These are phyloP conservation scores for Dendrophyllia cribrosa DNA, from an alignment of 64 coral and sea anemone species.

Conservation along the genomic window DNA sequence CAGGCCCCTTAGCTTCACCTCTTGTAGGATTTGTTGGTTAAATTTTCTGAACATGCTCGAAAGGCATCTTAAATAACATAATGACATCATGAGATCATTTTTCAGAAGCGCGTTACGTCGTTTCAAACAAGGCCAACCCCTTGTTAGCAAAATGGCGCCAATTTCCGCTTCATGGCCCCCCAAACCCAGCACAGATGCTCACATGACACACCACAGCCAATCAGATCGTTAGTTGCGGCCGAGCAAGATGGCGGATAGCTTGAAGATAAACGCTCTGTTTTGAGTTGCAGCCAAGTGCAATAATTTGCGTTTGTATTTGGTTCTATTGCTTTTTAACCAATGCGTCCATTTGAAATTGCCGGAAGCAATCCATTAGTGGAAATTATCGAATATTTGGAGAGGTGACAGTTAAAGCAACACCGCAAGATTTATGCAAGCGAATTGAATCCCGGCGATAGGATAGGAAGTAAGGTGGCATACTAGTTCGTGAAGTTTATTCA, in stretches of 20 bases:
- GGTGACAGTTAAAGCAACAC: slow-evolving; percentile 6
- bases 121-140: background rate
- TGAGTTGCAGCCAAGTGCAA: slow-evolving; percentile 69
- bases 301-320: slow-evolving; percentile 18
- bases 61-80: too few relatives aligned
- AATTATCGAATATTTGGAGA: background rate
- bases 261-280: slow-evolving; percentile 66
- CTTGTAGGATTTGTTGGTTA: too few relatives aligned
- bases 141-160: slow-evolving; percentile 18
- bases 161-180: background rate
- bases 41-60: too few relatives aligned
- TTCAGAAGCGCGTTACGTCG: background rate
- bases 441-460: too few relatives aligned
- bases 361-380: slow-evolving; percentile 14
- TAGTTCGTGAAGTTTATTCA: background rate
- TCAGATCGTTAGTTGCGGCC: slow-evolving; percentile 35
- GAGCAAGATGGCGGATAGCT: slow-evolving; percentile 94
- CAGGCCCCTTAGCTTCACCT: too few relatives aligned
- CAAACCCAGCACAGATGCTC: slow-evolving; percentile 25
- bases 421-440: background rate
- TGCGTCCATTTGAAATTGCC: slow-evolving; percentile 30
- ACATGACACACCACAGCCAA: slow-evolving; percentile 79
- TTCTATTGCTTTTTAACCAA: slow-evolving; percentile 42
- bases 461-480: background rate
- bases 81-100: too few relatives aligned